Evolutionary conservation across 2,888 invertebrate species (phyloP).

Genomic region (Spilarctia lutea): DNA sequence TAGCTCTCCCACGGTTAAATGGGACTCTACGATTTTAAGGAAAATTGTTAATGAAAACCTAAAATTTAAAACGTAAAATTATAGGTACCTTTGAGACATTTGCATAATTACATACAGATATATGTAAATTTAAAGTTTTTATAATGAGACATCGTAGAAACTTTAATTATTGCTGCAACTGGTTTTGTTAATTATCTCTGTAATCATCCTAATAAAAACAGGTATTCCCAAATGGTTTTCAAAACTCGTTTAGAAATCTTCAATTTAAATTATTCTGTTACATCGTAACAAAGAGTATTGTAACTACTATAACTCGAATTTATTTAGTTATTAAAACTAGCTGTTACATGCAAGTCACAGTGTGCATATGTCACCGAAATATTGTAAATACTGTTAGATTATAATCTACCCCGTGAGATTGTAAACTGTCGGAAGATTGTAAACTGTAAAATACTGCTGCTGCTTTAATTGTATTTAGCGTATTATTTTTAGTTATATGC

Average conservation of each 20-base stretch:
- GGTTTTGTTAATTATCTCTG: background rate
- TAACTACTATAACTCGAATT: too few species aligned
- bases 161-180: background rate
- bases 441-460: too few species aligned
- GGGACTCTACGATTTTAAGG: background rate
- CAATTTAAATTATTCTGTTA: background rate
- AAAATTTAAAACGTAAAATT: background rate
- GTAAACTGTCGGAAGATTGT: too few species aligned
- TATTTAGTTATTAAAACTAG: too few species aligned
- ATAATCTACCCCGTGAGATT: too few species aligned
- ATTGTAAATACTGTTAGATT: too few species aligned
- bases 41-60: background rate
- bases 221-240: background rate
- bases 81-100: background rate
- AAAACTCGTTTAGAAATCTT: background rate
- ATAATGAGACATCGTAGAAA: background rate
- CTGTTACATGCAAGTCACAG: too few species aligned
- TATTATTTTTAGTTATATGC: too few species aligned
- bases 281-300: background rate
- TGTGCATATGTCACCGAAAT: too few species aligned
- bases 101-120: background rate
- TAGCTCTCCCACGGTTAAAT: too few species aligned
- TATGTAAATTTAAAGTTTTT: background rate
- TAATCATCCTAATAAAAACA: background rate
- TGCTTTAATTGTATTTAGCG: too few species aligned